phyloP scores from a whole-genome alignment of 1,140 invertebrate genomes.

The Hetaerina americana region DNA sequence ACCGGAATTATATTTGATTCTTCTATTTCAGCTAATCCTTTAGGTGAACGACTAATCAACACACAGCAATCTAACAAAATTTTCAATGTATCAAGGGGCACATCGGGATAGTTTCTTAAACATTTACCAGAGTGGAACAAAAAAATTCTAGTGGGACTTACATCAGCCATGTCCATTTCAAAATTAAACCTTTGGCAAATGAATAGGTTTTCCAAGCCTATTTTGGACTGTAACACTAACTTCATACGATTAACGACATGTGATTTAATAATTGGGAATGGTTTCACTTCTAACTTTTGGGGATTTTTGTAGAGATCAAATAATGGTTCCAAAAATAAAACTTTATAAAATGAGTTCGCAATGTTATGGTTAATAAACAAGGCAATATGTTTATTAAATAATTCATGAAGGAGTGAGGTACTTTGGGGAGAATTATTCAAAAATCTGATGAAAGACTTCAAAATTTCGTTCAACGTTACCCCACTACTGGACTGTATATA shows the following conservation, averaged over 20 bases:
- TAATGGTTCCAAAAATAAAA: background rate
- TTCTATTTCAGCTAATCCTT: background rate
- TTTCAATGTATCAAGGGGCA: background rate
- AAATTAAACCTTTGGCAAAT: background rate
- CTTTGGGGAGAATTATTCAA: background rate
- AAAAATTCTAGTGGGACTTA: background rate
- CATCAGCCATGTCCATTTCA: background rate
- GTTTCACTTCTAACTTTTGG: background rate
- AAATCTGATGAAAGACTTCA: background rate
- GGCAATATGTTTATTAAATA: background rate
- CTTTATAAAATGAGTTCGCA: background rate
- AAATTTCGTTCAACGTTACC: background rate
- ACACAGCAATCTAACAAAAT: background rate
- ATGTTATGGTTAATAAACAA: background rate
- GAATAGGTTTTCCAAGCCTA: background rate
- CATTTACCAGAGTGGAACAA: background rate
- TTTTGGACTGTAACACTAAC: background rate
- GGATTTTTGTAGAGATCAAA: background rate
- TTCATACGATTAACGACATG: background rate
- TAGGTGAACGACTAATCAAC: background rate
- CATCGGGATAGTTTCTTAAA: background rate
- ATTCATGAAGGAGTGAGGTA: background rate
- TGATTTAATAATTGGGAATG: background rate
- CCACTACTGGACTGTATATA: background rate
- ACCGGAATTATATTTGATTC: background rate